Base-by-base conservation (phyloP, 2,888 invertebrate species). In the Polydrusus cervinus region DNA sequence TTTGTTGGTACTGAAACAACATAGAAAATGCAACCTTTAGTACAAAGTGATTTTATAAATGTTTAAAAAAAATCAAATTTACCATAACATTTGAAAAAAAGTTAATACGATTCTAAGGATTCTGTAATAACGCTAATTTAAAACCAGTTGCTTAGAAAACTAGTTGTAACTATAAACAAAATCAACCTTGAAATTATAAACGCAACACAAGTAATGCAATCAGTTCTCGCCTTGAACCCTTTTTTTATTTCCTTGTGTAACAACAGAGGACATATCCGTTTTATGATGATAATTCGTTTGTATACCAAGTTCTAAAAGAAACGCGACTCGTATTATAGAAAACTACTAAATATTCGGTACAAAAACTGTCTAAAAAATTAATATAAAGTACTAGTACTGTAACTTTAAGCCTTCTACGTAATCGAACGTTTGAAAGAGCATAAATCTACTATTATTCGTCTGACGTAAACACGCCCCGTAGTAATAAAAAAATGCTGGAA, bases 1-100 rank as follows among this genome's bases (percentile, higher is more conserved):
- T 86, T 88, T 83, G 84, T 79, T 79, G 87, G 85, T 80, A 88
- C 89, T 88, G 86, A 68, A 89, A 87, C 78, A 83, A 85, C 78
- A 82, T 78, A 80, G 78, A 79, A 55, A 16, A 47, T 47, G 18
- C 0, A 16, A 10, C 6, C 1, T 25, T 55, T 9, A 57, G 9
- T 34, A 57, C 30, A 16, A 14, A 3, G 16, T 8, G 3, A 13
- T 45, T 40, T 25, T 8, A 34, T 3, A 34, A 7, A 10, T 7
- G 7, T 34, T 9, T 34, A 34, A 34, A 34, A 10, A 34, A 34
- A 34, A 34, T 34, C 7, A 30, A 30, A 30, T 30, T 30, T 30
- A 10, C 34, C 34, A 25, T 25, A 34, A 34, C 6, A 9, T 34
- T 34, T 34, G 25, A 5, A 5, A 25, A 25, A 25, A 34, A 34